Conservation (phyloP, 2,113 vertebrate genomes). For the Hemicordylus capensis region DNA sequence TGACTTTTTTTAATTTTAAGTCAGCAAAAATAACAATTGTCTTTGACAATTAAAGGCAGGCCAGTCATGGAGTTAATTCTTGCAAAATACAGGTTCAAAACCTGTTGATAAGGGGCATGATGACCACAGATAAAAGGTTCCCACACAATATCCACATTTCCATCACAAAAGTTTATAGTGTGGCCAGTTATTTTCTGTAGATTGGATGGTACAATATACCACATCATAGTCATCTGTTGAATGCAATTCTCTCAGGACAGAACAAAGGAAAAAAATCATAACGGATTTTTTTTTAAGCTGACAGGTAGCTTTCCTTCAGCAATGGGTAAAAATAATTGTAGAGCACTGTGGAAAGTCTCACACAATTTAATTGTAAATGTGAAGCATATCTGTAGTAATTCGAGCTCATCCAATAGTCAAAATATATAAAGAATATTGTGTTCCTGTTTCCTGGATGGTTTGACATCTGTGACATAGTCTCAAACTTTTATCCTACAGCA, state of each 20-base stretch:
- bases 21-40: neutral
- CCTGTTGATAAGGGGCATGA: neutral
- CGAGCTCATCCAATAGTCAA: neutral
- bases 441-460: neutral
- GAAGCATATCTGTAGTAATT: neutral
- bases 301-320: conserved; percentile 29
- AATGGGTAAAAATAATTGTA: conserved; percentile 20
- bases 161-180: neutral
- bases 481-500: neutral
- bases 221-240: neutral
- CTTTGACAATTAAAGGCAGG: too few species aligned
- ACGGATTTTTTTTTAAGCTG: neutral
- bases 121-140: neutral
- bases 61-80: neutral
- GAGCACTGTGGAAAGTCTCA: conserved; percentile 7
- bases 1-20: neutral
- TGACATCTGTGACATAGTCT: conserved; percentile 13
- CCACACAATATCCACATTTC: neutral
- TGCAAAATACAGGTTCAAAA: neutral
- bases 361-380: neutral
- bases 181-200: neutral
- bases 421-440: neutral
- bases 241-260: neutral
- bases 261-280: neutral
- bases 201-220: neutral